Evolutionary conservation across 2,888 invertebrate species (phyloP).

Genomic region (Parnassius mnemosyne): DNA sequence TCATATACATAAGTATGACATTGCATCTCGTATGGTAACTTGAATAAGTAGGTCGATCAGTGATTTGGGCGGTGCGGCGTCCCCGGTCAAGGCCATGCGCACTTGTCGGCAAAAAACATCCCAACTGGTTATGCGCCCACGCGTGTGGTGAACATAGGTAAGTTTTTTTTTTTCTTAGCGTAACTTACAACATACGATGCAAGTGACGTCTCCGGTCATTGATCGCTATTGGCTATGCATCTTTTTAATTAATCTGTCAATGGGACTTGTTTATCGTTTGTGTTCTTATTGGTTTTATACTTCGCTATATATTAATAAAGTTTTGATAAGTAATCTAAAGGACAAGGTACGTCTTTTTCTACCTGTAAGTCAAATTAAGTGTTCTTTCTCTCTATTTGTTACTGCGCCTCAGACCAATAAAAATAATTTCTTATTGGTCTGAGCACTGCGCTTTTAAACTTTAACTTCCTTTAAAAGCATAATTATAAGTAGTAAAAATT

Average conservation of each 20-base stretch:
- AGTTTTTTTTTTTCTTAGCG: slow-evolving; percentile 36
- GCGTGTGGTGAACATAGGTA: slow-evolving; percentile 55
- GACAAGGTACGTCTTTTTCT: no score
- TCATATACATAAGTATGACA: neutral
- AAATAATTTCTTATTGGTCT: no score
- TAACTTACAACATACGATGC: slow-evolving; percentile 39
- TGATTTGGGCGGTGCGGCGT: slow-evolving; percentile 50
- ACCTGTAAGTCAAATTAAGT: no score
- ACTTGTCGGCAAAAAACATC: slow-evolving; percentile 65
- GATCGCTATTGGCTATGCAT: slow-evolving; percentile 34
- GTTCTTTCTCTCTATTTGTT: neutral
- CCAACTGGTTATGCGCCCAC: slow-evolving; percentile 65
- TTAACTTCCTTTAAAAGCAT: no score
- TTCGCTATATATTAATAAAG: slow-evolving; percentile 11
- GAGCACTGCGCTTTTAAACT: no score
- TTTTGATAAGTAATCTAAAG: no score
- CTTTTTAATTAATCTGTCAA: slow-evolving; percentile 23
- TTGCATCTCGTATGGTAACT: slow-evolving; percentile 1
- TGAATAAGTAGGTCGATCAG: slow-evolving; percentile 36
- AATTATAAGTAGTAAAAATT: no score
- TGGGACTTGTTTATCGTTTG: slow-evolving; percentile 1
- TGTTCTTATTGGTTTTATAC: slow-evolving; percentile 33
- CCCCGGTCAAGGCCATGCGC: slow-evolving; percentile 74
- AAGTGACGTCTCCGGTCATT: slow-evolving; percentile 40
- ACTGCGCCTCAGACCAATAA: neutral